phyloP scores from a whole-genome alignment of 2,113 vertebrate genomes.

The Phylloscopus whistleri region DNA sequence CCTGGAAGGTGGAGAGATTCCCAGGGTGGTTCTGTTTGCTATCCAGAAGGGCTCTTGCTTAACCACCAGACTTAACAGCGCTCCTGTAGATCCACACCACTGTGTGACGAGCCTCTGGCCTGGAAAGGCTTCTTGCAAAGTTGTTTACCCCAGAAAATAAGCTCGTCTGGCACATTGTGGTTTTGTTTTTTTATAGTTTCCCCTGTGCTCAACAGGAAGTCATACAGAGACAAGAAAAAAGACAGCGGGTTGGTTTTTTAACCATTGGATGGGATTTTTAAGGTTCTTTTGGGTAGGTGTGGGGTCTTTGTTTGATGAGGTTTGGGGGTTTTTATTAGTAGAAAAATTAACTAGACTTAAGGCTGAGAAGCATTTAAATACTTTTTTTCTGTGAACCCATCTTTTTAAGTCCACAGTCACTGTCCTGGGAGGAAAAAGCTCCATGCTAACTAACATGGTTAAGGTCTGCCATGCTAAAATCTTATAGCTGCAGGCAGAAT shows the following conservation, averaged over 20 bases:
- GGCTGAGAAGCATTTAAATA: not conserved
- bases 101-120: not conserved
- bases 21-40: not conserved
- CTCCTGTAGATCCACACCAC: not conserved
- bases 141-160: not conserved
- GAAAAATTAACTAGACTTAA: not conserved
- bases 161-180: not conserved
- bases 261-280: not conserved
- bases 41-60: not conserved
- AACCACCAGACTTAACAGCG: not conserved
- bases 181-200: not conserved
- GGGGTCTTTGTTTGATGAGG: not conserved
- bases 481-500: not conserved
- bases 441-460: rapidly evolving
- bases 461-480: not conserved
- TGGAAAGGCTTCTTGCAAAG: not conserved
- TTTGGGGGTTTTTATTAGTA: not conserved
- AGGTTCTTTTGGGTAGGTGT: not conserved
- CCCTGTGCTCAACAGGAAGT: not conserved
- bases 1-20: not conserved
- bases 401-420: not conserved
- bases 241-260: not conserved
- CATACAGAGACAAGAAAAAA: not conserved
- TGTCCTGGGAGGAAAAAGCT: not conserved
- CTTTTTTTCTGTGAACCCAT: not conserved